phyloP scores from a whole-genome alignment of 2,113 vertebrate genomes.

The Enhydra lutris region DNA sequence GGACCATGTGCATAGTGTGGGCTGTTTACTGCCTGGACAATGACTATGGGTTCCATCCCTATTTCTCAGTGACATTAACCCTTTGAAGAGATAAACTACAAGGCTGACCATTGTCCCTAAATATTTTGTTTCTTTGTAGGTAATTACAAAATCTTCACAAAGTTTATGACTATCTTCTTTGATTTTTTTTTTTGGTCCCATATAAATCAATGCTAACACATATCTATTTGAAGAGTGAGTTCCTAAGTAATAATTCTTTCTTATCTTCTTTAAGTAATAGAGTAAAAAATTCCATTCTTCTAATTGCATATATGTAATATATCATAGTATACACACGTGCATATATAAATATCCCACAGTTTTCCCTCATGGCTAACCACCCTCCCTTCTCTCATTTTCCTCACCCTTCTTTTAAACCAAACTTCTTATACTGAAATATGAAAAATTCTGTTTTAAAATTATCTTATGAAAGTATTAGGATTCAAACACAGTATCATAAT shows the following conservation, averaged over 20 bases:
- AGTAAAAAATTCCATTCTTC: not conserved
- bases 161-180: not conserved
- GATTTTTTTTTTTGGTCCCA: not conserved
- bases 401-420: not conserved
- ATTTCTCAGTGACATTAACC: not conserved
- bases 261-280: not conserved
- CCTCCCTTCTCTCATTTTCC: not conserved
- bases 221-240: not conserved
- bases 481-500: not conserved
- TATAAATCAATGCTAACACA: not conserved
- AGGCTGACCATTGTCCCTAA: not conserved
- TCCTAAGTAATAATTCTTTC: constrained; percentile 7
- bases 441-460: constrained; percentile 28
- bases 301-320: not conserved
- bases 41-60: not conserved
- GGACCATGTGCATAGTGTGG: not conserved
- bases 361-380: not conserved
- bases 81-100: not conserved
- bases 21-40: not conserved
- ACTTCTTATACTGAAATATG: not conserved
- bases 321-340: not conserved
- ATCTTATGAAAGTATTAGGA: not conserved
- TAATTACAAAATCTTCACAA: constrained; percentile 18
- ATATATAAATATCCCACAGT: not conserved
- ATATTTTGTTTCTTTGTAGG: not conserved